These are phyloP conservation scores for Helicorthomorpha holstii DNA, from an alignment of 1,140 invertebrate genomes.

Conservation along the genomic window DNA sequence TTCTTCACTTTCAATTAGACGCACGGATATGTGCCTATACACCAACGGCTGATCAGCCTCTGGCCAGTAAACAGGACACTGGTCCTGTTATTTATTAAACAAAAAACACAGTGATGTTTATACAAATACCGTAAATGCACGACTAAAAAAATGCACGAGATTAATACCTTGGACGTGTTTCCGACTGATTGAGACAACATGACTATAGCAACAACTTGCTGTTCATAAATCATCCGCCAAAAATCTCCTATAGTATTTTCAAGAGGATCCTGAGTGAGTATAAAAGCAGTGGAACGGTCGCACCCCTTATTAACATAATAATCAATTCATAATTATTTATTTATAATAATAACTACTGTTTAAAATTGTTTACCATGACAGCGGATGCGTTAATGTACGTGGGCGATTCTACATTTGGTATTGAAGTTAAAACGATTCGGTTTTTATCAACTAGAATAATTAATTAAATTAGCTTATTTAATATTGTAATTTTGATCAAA, in stretches of 20 bases:
- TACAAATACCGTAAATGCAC: constrained; percentile 12
- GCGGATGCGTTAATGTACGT: constrained; percentile 96
- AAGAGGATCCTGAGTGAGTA: constrained; percentile 87
- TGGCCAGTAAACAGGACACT: constrained; percentile 73
- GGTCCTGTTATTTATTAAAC: constrained; percentile 32
- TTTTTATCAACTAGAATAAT: constrained; percentile 49
- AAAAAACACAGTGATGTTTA: neutral
- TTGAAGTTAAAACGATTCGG: constrained; percentile 62
- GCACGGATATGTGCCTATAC: constrained; percentile 63
- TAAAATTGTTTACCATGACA: constrained; percentile 69
- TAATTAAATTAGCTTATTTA: neutral
- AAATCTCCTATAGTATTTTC: constrained; percentile 78
- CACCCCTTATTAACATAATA: constrained; percentile 40
- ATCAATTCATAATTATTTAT: neutral
- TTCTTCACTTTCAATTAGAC: constrained; percentile 69
- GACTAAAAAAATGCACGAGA: constrained; percentile 11
- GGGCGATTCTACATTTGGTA: constrained; percentile 60
- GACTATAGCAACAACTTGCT: constrained; percentile 73
- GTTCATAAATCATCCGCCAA: constrained; percentile 92
- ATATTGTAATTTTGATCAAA: constrained; percentile 4
- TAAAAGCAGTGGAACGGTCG: constrained; percentile 81
- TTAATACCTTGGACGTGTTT: constrained; percentile 4
- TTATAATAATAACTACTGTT: neutral
- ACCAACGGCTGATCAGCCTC: constrained; percentile 66
- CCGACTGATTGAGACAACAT: constrained; percentile 75